phyloP scores from a whole-genome alignment of 2,797 vertebrate genomes.

The Sebastes minor region DNA sequence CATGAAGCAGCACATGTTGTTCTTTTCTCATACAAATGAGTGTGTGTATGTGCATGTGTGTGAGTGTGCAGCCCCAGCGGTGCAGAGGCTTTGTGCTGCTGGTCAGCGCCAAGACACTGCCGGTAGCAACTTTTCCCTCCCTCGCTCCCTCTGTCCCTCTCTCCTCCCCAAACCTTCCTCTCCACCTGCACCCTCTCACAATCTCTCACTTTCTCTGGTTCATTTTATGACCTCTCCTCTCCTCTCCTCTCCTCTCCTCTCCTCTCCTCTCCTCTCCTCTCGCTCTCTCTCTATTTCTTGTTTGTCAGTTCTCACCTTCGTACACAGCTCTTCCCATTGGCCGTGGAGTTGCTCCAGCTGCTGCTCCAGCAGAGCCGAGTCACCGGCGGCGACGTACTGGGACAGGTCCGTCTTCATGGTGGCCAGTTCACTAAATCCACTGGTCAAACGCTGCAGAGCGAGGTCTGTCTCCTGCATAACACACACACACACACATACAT shows the following conservation, averaged over 20 bases:
- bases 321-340: slow-evolving; percentile 92
- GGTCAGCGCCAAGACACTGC: slow-evolving; percentile 50
- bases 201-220: not conserved
- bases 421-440: slow-evolving; percentile 81
- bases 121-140: slow-evolving; percentile 52
- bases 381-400: slow-evolving; percentile 81
- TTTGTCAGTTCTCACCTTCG: slow-evolving; percentile 74
- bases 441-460: slow-evolving; percentile 83
- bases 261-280: not conserved
- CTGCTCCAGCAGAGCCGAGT: slow-evolving; percentile 85
- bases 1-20: slow-evolving; percentile 25
- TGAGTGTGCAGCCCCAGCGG: slow-evolving; percentile 29
- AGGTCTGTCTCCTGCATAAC: slow-evolving; percentile 91
- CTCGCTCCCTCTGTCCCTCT: not conserved
- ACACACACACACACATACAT: slow-evolving; percentile 57
- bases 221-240: not conserved
- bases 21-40: slow-evolving; percentile 53
- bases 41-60: slow-evolving; percentile 20
- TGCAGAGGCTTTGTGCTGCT: slow-evolving; percentile 66
- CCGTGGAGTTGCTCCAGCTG: slow-evolving; percentile 88
- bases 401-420: slow-evolving; percentile 87
- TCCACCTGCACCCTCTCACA: slow-evolving; percentile 24
- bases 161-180: not conserved
- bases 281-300: not conserved
- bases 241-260: not conserved